phyloP scores from a whole-genome alignment of 1,140 invertebrate genomes.

The Trypoxylus dichotomus region DNA sequence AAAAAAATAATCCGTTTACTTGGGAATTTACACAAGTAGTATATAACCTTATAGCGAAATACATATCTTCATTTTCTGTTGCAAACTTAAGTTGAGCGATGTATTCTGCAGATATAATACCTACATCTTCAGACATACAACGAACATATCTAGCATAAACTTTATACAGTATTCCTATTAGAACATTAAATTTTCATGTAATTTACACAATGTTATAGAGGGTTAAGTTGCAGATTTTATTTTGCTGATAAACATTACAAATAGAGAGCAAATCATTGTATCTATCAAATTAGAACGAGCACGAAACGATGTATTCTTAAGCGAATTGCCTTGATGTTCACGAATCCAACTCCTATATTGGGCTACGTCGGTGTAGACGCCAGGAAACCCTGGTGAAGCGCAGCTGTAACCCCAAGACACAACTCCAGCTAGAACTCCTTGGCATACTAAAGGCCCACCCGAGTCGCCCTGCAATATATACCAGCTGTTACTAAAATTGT shows the following conservation, averaged over 20 bases:
- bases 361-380: slow-evolving; percentile 27
- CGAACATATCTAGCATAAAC: too few relatives aligned
- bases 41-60: too few relatives aligned
- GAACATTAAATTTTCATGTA: too few relatives aligned
- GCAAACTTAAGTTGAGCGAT: too few relatives aligned
- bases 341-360: slow-evolving; percentile 23
- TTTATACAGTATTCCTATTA: too few relatives aligned
- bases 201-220: too few relatives aligned
- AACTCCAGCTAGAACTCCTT: not conserved
- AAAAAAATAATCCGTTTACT: too few relatives aligned
- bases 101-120: too few relatives aligned
- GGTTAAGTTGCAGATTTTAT: not conserved
- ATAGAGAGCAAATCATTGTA: not conserved
- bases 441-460: slow-evolving; percentile 23
- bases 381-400: not conserved
- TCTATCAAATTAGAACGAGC: not conserved
- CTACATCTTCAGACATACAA: too few relatives aligned
- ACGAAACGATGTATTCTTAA: not conserved
- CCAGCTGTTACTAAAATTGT: too few relatives aligned
- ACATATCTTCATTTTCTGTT: too few relatives aligned
- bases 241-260: not conserved
- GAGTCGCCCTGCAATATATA: slow-evolving; percentile 2
- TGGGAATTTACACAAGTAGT: too few relatives aligned
- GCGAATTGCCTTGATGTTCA: slow-evolving; percentile 8
- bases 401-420: slow-evolving; percentile 27